phyloP scores from a whole-genome alignment of 2,888 invertebrate genomes.

The Thereva nobilitata region DNA sequence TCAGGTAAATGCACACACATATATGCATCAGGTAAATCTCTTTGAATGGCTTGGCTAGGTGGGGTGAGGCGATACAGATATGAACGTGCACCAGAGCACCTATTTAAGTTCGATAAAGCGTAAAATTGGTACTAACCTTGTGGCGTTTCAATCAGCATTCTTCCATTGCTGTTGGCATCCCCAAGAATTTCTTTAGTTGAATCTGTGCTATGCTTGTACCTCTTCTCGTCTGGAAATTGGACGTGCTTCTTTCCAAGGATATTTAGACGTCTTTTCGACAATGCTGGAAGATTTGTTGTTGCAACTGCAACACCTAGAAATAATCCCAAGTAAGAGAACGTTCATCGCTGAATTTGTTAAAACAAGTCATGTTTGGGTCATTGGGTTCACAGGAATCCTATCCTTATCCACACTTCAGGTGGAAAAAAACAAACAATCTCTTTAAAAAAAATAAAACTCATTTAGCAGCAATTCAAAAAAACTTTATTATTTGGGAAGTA shows the following conservation, averaged over 20 bases:
- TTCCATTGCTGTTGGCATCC: constrained; percentile 37
- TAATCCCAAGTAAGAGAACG: not conserved
- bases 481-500: no score
- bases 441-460: not conserved
- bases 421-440: no score
- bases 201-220: constrained; percentile 53
- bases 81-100: no score
- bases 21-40: no score
- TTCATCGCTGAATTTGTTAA: no score
- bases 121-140: constrained; percentile 25
- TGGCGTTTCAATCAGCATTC: constrained; percentile 30
- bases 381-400: no score
- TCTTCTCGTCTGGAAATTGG: constrained; percentile 66
- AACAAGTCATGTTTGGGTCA: no score
- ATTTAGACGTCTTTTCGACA: not conserved
- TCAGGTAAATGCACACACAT: no score
- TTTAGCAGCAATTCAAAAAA: not conserved
- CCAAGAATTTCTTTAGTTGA: constrained; percentile 31
- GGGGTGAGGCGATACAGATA: no score
- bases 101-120: no score
- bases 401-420: no score
- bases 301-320: constrained; percentile 14
- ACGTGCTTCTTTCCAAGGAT: constrained; percentile 66
- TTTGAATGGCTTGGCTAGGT: no score
- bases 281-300: not conserved